These are phyloP conservation scores for Phalera bucephala DNA, from an alignment of 2,888 invertebrate species.

Conservation along the genomic window DNA sequence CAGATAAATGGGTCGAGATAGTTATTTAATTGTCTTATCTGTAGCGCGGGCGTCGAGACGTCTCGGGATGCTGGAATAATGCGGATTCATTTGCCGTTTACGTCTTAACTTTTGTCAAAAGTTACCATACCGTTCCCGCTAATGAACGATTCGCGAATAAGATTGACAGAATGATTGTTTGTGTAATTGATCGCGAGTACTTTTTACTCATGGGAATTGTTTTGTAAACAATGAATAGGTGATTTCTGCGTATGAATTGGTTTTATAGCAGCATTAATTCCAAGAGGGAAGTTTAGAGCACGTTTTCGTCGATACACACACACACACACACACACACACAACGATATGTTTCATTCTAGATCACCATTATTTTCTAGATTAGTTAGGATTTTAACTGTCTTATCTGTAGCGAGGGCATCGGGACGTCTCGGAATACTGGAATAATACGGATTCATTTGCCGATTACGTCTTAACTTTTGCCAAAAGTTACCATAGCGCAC, in stretches of 20 bases:
- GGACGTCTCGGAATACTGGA: conserved; percentile 38
- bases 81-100: conserved; percentile 71
- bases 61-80: conserved; percentile 51
- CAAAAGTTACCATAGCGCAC: conserved; percentile 64
- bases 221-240: too few relatives aligned
- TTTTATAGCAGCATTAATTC: too few relatives aligned
- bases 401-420: conserved; percentile 55
- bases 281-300: too few relatives aligned
- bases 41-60: conserved; percentile 43
- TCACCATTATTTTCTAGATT: too few relatives aligned
- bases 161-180: conserved; percentile 52
- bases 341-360: too few relatives aligned
- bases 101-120: conserved; percentile 73
- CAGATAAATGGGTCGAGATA: conserved; percentile 74
- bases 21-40: conserved; percentile 78
- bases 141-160: conserved; percentile 70
- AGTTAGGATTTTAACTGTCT: conserved; percentile 75
- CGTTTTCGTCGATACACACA: too few relatives aligned
- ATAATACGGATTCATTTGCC: conserved; percentile 72
- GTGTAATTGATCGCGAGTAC: too few relatives aligned
- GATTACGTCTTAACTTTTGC: conserved; percentile 72
- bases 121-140: conserved; percentile 63
- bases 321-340: too few relatives aligned
- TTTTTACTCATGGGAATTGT: too few relatives aligned
- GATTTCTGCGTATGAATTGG: too few relatives aligned